phyloP scores from a whole-genome alignment of 2,888 invertebrate species.

The Apamea crenata region DNA sequence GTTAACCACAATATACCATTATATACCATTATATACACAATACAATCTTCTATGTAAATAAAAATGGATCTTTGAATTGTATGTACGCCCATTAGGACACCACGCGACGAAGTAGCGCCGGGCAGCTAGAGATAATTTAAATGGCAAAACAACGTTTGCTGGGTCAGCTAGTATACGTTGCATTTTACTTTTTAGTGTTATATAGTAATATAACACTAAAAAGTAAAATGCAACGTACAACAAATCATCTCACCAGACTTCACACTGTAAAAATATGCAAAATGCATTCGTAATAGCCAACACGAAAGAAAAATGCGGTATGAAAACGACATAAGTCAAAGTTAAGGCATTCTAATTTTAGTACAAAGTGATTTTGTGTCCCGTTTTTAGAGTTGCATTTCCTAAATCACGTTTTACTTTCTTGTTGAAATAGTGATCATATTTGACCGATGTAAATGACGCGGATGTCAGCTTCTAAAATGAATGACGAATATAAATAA shows the following conservation, averaged over 20 bases:
- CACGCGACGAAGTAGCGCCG: no score
- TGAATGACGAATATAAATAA: constrained; percentile 47
- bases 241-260: constrained; percentile 17
- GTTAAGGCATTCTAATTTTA: background rate
- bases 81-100: no score
- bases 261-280: constrained; percentile 34
- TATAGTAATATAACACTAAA: no score
- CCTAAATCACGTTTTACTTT: background rate
- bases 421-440: background rate
- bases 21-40: no score
- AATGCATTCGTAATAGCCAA: constrained; percentile 15
- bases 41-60: no score
- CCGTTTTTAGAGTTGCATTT: constrained; percentile 9
- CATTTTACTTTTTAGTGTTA: no score
- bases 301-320: background rate
- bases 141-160: no score
- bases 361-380: background rate
- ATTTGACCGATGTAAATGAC: constrained; percentile 36
- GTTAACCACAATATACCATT: background rate
- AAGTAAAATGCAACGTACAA: constrained; percentile 3
- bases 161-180: no score
- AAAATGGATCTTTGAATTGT: no score
- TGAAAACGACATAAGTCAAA: constrained; percentile 6
- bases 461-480: constrained; percentile 38
- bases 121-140: no score